Base-by-base conservation (phyloP, 2,797 vertebrate species). In the Balearica regulorum region DNA sequence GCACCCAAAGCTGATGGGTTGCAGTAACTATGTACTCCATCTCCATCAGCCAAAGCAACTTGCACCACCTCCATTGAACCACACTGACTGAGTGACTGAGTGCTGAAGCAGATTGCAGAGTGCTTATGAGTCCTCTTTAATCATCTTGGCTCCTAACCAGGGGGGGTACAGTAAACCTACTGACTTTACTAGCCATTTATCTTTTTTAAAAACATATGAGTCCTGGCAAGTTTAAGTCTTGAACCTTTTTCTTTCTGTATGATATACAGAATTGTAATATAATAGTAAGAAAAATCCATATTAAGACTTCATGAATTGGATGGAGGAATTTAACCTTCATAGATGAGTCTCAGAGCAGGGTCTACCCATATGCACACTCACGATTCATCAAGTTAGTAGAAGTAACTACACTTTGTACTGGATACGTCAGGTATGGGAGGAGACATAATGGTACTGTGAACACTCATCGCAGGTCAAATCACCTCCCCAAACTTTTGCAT, bases 31-130 rank as follows among this genome's bases (percentile, higher is more conserved):
- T 1, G 9, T 41, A 5, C 14, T 83, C 57, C 41, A 5, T 2
- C 41, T 78, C 39, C 43, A 60, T 33, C n/a, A 83, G 8, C 0
- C 1, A 77, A 43, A 85, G 21, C 19, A 35, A 22, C 18, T 43
- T 64, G 6, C 44, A 78, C 4, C 17, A 29, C 24, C 33, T 60
- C 31, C 6, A 9, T 33, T 29, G 31, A 81, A 66, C 8, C 10
- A 14, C 16, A 24, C 10, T 0, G 6, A 13, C 12, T 5, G 19
- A 46, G 33, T 0, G 6, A 13, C 16, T 5, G 22, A 46, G 39
- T 9, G 25, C 15, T 57, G 80, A 82, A 81, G 48, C 22, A 60
- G 55, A 15, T 35, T 89, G 24, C 1, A 5, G 33, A 16, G 8
- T 24, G 24, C 0, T 66, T 83, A 11, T 10, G 3, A 35, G 9